Evolutionary conservation across 2,113 vertebrate genomes (phyloP).

Genomic region (Rhea pennata): DNA sequence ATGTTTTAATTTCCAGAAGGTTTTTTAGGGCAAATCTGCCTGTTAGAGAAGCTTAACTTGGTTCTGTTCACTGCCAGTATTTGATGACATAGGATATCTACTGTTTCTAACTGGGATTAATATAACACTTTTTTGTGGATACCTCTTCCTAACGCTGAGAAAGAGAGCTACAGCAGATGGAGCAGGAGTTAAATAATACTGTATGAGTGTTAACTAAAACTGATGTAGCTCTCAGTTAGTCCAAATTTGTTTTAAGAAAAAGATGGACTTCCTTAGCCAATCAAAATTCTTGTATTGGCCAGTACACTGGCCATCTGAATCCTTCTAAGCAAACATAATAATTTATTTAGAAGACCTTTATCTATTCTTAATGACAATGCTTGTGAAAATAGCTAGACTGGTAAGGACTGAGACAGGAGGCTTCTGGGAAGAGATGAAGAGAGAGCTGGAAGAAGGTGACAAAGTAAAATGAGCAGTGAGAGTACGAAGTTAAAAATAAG

Average conservation of each 20-base stretch:
- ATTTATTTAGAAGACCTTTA: slow-evolving; percentile 44
- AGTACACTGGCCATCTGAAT: neutral
- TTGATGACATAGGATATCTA: rapidly evolving
- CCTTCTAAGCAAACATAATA: neutral
- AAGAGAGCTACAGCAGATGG: neutral
- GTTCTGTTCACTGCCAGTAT: neutral
- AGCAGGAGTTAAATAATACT: neutral
- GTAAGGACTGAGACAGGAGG: neutral
- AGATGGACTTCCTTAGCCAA: neutral
- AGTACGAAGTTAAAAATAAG: slow-evolving; percentile 23
- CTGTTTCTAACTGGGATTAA: neutral
- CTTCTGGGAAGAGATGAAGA: slow-evolving; percentile 16
- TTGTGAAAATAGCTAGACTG: neutral
- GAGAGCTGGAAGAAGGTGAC: neutral
- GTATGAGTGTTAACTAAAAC: neutral
- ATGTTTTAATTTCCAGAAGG: neutral
- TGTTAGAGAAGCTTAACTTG: neutral
- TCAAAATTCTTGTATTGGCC: neutral
- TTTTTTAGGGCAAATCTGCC: neutral
- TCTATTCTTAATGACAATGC: slow-evolving; percentile 31
- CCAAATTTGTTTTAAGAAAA: neutral
- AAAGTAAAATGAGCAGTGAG: neutral
- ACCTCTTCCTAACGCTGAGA: neutral
- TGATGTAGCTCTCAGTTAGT: neutral
- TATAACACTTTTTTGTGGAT: neutral